phyloP scores from a whole-genome alignment of 2,113 vertebrate genomes.

The Trochalopteron elliotii region DNA sequence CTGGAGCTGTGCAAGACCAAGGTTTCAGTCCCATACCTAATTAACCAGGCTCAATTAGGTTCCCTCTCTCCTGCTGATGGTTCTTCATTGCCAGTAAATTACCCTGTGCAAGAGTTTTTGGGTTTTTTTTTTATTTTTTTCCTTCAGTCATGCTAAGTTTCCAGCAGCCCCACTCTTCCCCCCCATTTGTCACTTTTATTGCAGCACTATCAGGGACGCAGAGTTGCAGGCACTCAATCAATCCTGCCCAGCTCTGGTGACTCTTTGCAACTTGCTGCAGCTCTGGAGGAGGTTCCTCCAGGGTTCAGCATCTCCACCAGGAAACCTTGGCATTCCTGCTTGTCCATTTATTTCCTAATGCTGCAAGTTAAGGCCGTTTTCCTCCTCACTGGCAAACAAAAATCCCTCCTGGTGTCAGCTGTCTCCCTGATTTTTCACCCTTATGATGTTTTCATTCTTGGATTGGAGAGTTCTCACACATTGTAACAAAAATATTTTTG shows the following conservation, averaged over 20 bases:
- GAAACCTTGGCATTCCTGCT: background rate
- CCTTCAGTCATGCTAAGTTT: slow-evolving; percentile 6
- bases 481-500: too few relatives aligned
- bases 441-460: too few relatives aligned
- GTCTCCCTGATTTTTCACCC: too few relatives aligned
- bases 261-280: slow-evolving; percentile 9
- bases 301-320: background rate
- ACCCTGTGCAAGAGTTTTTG: background rate
- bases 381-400: background rate
- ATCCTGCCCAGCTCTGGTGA: background rate
- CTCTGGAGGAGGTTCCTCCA: background rate
- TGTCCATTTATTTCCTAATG: background rate
- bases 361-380: background rate
- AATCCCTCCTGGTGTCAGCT: background rate
- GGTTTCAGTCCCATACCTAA: slow-evolving; percentile 52
- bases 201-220: background rate
- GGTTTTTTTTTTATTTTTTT: background rate
- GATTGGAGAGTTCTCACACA: too few relatives aligned
- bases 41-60: slow-evolving; percentile 48
- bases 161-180: background rate
- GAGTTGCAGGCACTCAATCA: slow-evolving; percentile 18
- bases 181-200: slow-evolving; percentile 53
- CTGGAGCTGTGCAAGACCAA: slow-evolving; percentile 19
- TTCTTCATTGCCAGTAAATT: slow-evolving; percentile 41
- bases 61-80: slow-evolving; percentile 50